A percentile compares a stretch with the other conserved stretches of the same genome.
Evolutionary conservation across 1,140 invertebrate species (phyloP).

Genomic region (Drosophila equinoxialis): DNA sequence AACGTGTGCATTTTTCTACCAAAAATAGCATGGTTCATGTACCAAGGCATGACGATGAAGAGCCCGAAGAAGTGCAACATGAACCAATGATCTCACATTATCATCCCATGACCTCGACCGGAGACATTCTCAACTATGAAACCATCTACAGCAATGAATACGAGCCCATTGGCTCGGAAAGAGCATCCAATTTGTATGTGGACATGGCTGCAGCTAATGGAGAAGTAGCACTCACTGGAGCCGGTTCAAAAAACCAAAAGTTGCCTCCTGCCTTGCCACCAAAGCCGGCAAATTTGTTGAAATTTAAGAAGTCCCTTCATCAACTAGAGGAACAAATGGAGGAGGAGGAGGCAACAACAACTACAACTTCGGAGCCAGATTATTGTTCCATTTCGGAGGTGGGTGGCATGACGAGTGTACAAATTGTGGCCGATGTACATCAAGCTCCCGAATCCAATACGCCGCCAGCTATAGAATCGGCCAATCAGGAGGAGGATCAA

Average conservation of each 20-base stretch:
- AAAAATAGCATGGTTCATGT: slow-evolving; percentile 82
- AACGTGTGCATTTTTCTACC: slow-evolving; percentile 81
- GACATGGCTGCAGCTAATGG: slow-evolving; percentile 79
- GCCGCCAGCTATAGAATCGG: slow-evolving; percentile 35
- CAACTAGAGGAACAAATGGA: slow-evolving; percentile 54
- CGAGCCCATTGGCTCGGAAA: slow-evolving; percentile 83
- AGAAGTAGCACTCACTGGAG: not conserved
- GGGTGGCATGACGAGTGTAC: slow-evolving; percentile 60
- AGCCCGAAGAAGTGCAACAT: slow-evolving; percentile 35
- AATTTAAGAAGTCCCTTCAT: slow-evolving; percentile 73
- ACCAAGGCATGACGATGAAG: slow-evolving; percentile 62
- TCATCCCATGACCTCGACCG: slow-evolving; percentile 37
- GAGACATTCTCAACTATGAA: slow-evolving; percentile 69
- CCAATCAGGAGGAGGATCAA: not conserved
- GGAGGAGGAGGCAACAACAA: slow-evolving; percentile 47
- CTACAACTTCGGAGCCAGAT: slow-evolving; percentile 83
- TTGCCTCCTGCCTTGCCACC: slow-evolving; percentile 85
- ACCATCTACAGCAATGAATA: slow-evolving; percentile 85
- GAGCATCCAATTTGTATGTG: slow-evolving; percentile 82
- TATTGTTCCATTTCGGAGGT: slow-evolving; percentile 85
- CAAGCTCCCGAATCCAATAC: slow-evolving; percentile 58
- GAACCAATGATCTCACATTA: slow-evolving; percentile 61
- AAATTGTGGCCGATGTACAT: slow-evolving; percentile 76
- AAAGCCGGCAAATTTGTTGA: slow-evolving; percentile 85
- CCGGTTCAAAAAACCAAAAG: slow-evolving; percentile 38